Evolutionary conservation across 2,797 vertebrate species (phyloP).

Genomic region (Florisuga fusca): DNA sequence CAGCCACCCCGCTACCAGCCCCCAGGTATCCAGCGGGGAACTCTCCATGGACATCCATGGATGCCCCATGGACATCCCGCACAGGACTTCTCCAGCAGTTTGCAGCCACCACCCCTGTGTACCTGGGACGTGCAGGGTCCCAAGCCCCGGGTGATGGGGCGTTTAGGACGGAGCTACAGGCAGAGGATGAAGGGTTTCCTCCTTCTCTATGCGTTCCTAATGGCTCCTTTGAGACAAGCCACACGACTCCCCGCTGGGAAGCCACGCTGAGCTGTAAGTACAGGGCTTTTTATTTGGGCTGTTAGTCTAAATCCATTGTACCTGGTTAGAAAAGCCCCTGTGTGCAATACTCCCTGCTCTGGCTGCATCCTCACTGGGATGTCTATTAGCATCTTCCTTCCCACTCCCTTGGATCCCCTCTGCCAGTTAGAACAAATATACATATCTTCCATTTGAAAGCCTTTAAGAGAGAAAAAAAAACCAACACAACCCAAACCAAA

Average conservation of each 20-base stretch:
- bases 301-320: constrained; percentile 48
- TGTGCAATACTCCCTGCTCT: constrained; percentile 23
- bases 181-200: background rate
- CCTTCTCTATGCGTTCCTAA: background rate
- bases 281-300: constrained; percentile 45
- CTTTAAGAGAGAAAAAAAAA: background rate
- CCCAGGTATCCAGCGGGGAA: background rate
- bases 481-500: too few relatives aligned
- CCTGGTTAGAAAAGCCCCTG: constrained; percentile 38
- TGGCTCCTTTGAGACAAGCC: constrained; percentile 53
- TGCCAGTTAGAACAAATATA: constrained; percentile 50
- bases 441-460: constrained; percentile 47
- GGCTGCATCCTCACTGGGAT: constrained; percentile 46
- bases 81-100: background rate
- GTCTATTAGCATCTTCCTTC: constrained; percentile 36
- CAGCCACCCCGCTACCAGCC: background rate
- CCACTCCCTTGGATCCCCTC: constrained; percentile 3
- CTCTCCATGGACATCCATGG: background rate
- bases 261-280: constrained; percentile 58
- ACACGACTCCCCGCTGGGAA: constrained; percentile 30
- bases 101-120: background rate
- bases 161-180: background rate
- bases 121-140: background rate
- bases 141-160: background rate
- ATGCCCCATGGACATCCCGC: background rate